These are phyloP conservation scores for Falco concolor DNA, from an alignment of 2,797 vertebrate genomes.

Conservation along the genomic window DNA sequence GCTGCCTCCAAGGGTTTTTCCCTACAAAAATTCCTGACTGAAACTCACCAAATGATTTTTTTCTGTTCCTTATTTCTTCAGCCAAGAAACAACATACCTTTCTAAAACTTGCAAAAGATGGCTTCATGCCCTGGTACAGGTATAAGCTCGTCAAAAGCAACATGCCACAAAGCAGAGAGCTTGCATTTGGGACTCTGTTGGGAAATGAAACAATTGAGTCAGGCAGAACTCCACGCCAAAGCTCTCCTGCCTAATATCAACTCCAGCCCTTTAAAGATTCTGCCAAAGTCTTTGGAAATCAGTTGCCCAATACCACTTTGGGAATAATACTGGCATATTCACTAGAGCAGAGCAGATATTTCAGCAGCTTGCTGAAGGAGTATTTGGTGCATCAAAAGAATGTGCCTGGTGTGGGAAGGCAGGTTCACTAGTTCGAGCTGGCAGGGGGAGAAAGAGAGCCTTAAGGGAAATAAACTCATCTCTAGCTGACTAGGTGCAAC, in stretches of 20 bases:
- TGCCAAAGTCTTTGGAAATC: slow-evolving; percentile 7
- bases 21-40: background rate
- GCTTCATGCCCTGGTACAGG: background rate
- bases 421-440: background rate
- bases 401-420: background rate
- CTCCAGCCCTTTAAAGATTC: background rate
- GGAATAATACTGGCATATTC: background rate
- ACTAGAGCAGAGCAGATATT: background rate
- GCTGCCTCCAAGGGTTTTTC: background rate
- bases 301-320: background rate
- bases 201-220: background rate
- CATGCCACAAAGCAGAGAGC: background rate
- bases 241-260: background rate
- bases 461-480: background rate
- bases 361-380: background rate
- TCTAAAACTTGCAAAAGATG: background rate
- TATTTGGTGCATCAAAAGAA: background rate
- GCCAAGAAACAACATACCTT: background rate
- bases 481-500: background rate
- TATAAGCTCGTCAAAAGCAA: background rate
- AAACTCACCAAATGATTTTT: background rate
- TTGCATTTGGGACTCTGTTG: background rate
- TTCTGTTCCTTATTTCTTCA: background rate
- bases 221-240: background rate
- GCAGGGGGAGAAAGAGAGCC: background rate